These are phyloP conservation scores for Probaryconus sp. DNA, from an alignment of 1,140 invertebrate genomes.

Conservation along the genomic window DNA sequence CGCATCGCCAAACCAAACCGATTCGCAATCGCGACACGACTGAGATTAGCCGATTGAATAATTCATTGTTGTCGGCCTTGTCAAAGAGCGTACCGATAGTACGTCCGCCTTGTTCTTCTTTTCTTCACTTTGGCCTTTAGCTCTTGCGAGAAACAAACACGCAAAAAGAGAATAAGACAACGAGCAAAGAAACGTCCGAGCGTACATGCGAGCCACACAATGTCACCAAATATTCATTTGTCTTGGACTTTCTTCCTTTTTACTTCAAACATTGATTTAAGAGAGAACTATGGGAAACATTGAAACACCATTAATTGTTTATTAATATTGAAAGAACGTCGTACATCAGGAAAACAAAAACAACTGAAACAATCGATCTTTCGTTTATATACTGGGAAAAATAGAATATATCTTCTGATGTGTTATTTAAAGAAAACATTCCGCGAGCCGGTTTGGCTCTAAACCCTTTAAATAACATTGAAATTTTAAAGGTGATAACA, in stretches of 20 bases:
- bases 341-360: conserved; percentile 1
- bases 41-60: conserved; percentile 75
- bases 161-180: conserved; percentile 17
- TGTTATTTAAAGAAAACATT: too few species aligned
- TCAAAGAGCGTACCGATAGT: conserved; percentile 70
- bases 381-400: too few species aligned
- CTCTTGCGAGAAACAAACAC: conserved; percentile 29
- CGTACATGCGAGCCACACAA: conserved; percentile 9
- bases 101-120: conserved; percentile 31
- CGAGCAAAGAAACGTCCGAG: conserved; percentile 1
- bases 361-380: too few species aligned
- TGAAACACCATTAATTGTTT: too few species aligned
- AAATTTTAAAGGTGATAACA: too few species aligned
- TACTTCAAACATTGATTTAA: background rate
- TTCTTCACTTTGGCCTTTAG: conserved; percentile 21
- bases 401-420: too few species aligned
- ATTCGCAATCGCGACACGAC: conserved; percentile 74
- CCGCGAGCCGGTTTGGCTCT: too few species aligned
- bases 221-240: conserved; percentile 43
- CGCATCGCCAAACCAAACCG: conserved; percentile 29
- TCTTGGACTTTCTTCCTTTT: conserved; percentile 17
- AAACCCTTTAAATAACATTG: too few species aligned
- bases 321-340: conserved; percentile 19
- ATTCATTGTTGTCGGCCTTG: conserved; percentile 75
- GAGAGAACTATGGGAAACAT: too few species aligned